Evolutionary conservation across 2,797 vertebrate genomes (phyloP).

Genomic region (Fistularia tabacaria): DNA sequence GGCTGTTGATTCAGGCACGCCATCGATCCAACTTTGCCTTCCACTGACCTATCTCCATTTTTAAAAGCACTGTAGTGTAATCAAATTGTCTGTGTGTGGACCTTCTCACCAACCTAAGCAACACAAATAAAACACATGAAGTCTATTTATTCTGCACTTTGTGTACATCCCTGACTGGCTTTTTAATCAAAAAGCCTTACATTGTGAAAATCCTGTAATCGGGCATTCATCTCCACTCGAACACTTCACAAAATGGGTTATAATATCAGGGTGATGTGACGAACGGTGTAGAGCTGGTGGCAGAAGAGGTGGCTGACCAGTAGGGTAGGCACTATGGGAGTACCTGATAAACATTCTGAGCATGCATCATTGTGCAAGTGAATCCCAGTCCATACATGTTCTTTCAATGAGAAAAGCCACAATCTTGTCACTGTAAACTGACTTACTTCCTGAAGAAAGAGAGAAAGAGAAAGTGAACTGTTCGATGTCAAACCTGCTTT

Average conservation of each 20-base stretch:
- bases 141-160: slow-evolving; percentile 34
- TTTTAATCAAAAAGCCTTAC: slow-evolving; percentile 17
- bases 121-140: slow-evolving; percentile 42
- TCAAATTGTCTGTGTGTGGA: slow-evolving; percentile 36
- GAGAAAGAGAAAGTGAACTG: slow-evolving; percentile 8
- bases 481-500: slow-evolving; percentile 32
- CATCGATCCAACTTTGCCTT: slow-evolving; percentile 51
- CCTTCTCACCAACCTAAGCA: slow-evolving; percentile 35
- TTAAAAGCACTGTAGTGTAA: slow-evolving; percentile 44
- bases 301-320: slow-evolving; percentile 5
- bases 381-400: slow-evolving; percentile 53
- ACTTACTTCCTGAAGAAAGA: slow-evolving; percentile 29
- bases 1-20: slow-evolving; percentile 37
- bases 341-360: slow-evolving; percentile 66
- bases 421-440: slow-evolving; percentile 37
- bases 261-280: slow-evolving; percentile 25
- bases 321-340: slow-evolving; percentile 18
- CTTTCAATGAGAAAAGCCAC: slow-evolving; percentile 50
- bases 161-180: slow-evolving; percentile 32
- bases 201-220: slow-evolving; percentile 34
- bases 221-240: slow-evolving; percentile 38
- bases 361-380: slow-evolving; percentile 50
- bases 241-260: slow-evolving; percentile 47
- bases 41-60: slow-evolving; percentile 43
- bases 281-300: slow-evolving; percentile 7